Evolutionary conservation across 2,888 invertebrate species (phyloP), one percentile per base, ranked within the genome.

Genomic region (Clepsis dumicolana): DNA sequence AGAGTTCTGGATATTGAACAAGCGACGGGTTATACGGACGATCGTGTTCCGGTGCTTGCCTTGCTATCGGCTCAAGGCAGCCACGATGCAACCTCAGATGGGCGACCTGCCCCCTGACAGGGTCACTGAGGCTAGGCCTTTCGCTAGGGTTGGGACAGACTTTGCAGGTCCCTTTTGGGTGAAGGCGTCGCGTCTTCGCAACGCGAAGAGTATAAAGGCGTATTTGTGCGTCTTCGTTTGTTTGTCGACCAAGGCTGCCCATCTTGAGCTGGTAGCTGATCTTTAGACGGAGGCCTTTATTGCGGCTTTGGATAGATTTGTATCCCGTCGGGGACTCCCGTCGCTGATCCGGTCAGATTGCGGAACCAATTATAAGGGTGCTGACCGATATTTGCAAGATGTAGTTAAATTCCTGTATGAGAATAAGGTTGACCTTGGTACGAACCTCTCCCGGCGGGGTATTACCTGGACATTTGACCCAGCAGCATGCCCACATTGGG

Each of bases 41-140:
- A 29, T 54, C 10, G 18, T 54, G 10, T 54, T 54, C 12, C 29
- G n/a, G 10, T 54, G 32, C 32, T 32, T 54, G 32, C 32, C 54
- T 12, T 54, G 35, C 14, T 54, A 18, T 18, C 18, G 54, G 4
- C 32, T 54, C 32, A 35, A 35, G 32, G 32, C 54, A 2, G n/a
- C 54, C 12, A 29, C 32, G 10, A 54, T 32, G 54, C 54, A 54
- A 18, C 32, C 54, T 12, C 29, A 32, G 18, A 54, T 54, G 32
- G 54, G 54, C 2, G 54, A 54, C 21, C n/a, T 52, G 12, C 50
- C 50, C 5, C 25, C 25, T 2, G 50, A 52, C 50, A 12, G 50
- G 25, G 50, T 52, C n/a, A 25, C 50, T 4, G 50, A 52, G 3
- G 24, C 14, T 5, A 4, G 50, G 25, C 25, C 50, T 14, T 52